Evolutionary conservation across 2,888 invertebrate genomes (phyloP).

Genomic region (Sesia apiformis): DNA sequence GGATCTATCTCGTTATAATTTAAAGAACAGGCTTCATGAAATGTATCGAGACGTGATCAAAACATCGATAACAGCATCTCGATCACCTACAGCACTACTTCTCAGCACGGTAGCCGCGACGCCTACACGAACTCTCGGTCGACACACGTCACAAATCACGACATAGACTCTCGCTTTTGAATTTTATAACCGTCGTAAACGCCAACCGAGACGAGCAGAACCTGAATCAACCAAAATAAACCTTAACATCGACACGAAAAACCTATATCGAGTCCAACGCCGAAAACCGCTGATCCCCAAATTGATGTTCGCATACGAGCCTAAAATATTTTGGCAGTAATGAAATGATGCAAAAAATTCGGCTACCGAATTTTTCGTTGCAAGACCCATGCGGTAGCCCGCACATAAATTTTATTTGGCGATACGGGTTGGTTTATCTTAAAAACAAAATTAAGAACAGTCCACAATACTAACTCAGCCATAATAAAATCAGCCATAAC

Average conservation of each 20-base stretch:
- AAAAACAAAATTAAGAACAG: neutral
- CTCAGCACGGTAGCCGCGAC: slow-evolving; percentile 41
- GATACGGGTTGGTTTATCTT: slow-evolving; percentile 18
- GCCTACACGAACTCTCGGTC: slow-evolving; percentile 31
- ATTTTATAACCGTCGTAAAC: slow-evolving; percentile 47
- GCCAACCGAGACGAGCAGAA: slow-evolving; percentile 17
- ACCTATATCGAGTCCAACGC: neutral
- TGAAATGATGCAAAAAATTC: slow-evolving; percentile 17
- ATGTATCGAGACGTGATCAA: neutral
- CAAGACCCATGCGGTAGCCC: slow-evolving; percentile 15
- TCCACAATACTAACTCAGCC: neutral
- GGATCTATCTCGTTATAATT: too few relatives aligned
- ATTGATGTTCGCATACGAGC: slow-evolving; percentile 46
- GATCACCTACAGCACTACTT: slow-evolving; percentile 15
- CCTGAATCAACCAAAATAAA: neutral
- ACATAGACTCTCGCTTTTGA: slow-evolving; percentile 45
- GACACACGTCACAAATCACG: slow-evolving; percentile 55
- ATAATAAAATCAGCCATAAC: too few relatives aligned
- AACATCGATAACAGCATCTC: slow-evolving; percentile 9
- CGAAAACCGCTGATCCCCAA: slow-evolving; percentile 43
- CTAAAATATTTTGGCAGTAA: slow-evolving; percentile 24
- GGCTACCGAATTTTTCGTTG: slow-evolving; percentile 14
- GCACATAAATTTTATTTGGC: slow-evolving; percentile 19
- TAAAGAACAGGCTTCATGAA: too few relatives aligned
- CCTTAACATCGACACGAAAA: neutral